Percentiles rank a stretch among this genome's conserved stretches.
These are phyloP conservation scores for Microcebus lehilahytsara DNA, from an alignment of 2,113 vertebrate species.

Conservation along the genomic window DNA sequence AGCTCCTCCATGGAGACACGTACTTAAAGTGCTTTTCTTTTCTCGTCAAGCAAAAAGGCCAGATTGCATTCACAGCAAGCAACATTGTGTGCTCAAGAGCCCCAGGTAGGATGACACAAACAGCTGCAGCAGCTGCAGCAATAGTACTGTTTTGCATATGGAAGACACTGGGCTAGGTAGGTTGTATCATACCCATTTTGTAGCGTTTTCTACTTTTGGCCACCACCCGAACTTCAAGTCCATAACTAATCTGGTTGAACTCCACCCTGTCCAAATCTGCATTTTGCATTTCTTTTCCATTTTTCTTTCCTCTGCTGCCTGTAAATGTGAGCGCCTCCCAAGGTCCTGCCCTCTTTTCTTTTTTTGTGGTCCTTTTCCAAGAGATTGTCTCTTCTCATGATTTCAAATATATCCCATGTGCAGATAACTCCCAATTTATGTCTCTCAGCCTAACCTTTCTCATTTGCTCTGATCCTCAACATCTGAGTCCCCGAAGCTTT, in stretches of 20 bases:
- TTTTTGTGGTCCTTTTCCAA: background rate
- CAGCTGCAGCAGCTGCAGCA: background rate
- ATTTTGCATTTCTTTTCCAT: background rate
- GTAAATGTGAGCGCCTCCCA: background rate
- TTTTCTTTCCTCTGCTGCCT: background rate
- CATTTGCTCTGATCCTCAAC: background rate
- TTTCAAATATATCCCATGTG: background rate
- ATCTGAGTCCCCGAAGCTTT: background rate
- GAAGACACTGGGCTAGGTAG: background rate
- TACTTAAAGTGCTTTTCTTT: constrained; percentile 46
- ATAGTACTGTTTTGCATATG: background rate
- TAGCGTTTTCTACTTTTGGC: background rate
- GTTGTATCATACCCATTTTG: background rate
- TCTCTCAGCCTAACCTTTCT: background rate
- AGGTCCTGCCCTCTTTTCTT: background rate
- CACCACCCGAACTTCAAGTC: background rate
- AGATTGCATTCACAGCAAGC: constrained; percentile 53
- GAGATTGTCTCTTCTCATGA: background rate
- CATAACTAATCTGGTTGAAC: background rate
- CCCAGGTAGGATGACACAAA: constrained; percentile 15
- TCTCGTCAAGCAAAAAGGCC: constrained; percentile 52
- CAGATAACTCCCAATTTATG: background rate
- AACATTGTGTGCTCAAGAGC: constrained; percentile 6
- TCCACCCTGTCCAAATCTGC: background rate
- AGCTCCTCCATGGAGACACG: constrained; percentile 21